phyloP scores from a whole-genome alignment of 2,797 vertebrate genomes.

The Myotis planiceps region DNA sequence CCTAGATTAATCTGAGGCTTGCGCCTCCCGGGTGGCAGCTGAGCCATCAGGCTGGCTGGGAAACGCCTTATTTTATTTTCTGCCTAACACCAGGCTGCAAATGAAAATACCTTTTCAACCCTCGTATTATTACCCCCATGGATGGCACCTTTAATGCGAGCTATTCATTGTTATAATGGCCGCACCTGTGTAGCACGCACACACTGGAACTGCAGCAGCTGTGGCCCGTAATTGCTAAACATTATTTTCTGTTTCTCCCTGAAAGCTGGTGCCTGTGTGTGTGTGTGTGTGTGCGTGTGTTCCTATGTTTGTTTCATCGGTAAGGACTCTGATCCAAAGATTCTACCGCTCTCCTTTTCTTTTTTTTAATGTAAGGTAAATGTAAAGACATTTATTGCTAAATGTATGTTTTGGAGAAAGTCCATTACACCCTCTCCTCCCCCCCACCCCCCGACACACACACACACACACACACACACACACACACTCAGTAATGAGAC shows the following conservation, averaged over 20 bases:
- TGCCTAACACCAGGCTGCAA: slow-evolving; percentile 78
- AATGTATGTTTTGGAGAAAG: background rate
- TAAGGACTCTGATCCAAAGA: slow-evolving; percentile 83
- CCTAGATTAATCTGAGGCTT: slow-evolving; percentile 43
- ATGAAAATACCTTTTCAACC: slow-evolving; percentile 85
- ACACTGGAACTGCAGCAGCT: slow-evolving; percentile 84
- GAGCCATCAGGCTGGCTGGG: slow-evolving; percentile 71
- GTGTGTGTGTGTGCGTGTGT: slow-evolving; percentile 43
- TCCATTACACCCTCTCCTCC: background rate
- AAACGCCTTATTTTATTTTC: slow-evolving; percentile 65
- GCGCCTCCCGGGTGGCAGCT: slow-evolving; percentile 60
- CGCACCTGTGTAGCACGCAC: slow-evolving; percentile 89
- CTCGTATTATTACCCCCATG: slow-evolving; percentile 76
- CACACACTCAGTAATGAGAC: background rate
- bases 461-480: too few relatives aligned
- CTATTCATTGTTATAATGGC: slow-evolving; percentile 91
- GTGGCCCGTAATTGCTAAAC: slow-evolving; percentile 89
- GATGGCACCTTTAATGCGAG: slow-evolving; percentile 89
- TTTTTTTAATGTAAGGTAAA: background rate
- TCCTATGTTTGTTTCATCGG: slow-evolving; percentile 87
- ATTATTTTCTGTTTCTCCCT: slow-evolving; percentile 91
- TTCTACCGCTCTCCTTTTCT: background rate
- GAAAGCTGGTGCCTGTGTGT: slow-evolving; percentile 85
- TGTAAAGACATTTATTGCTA: slow-evolving; percentile 51
- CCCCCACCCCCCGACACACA: rapidly evolving